Conservation (phyloP, 1,140 invertebrate genomes). For the Gonatopus flavifemur region DNA sequence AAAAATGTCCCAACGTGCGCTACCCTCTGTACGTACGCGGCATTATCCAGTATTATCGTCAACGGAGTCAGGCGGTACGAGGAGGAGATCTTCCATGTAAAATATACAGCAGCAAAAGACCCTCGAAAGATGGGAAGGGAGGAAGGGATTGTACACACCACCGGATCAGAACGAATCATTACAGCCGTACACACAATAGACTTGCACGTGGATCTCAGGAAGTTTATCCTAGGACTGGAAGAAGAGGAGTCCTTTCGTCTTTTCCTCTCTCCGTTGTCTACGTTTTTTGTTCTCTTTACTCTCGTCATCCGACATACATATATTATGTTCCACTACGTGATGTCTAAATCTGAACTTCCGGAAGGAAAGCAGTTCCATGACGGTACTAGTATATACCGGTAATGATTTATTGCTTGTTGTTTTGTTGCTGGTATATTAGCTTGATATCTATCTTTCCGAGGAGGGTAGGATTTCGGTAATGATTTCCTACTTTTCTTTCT, state of each 20-base stretch:
- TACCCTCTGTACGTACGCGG: too few species aligned
- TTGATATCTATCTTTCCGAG: too few species aligned
- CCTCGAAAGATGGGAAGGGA: slow-evolving; percentile 6
- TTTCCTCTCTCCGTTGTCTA: not conserved
- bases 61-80: too few species aligned
- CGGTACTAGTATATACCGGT: slow-evolving; percentile 1
- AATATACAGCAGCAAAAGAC: too few species aligned
- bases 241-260: not conserved
- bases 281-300: not conserved
- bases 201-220: slow-evolving; percentile 1
- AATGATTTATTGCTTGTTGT: slow-evolving; percentile 6
- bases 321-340: not conserved
- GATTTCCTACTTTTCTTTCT: too few species aligned
- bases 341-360: slow-evolving; percentile 7
- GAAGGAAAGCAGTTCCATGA: slow-evolving; percentile 2
- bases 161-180: slow-evolving; percentile 14
- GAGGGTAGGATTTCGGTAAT: too few species aligned
- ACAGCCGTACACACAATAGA: slow-evolving; percentile 2
- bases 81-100: too few species aligned
- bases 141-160: not conserved
- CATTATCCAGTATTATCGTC: too few species aligned
- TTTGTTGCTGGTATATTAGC: too few species aligned
- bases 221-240: not conserved
- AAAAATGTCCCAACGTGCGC: not conserved
- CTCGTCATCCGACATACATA: slow-evolving; percentile 1